Base-by-base conservation (phyloP, 2,888 invertebrate species). In the Microctonus brassicae region DNA sequence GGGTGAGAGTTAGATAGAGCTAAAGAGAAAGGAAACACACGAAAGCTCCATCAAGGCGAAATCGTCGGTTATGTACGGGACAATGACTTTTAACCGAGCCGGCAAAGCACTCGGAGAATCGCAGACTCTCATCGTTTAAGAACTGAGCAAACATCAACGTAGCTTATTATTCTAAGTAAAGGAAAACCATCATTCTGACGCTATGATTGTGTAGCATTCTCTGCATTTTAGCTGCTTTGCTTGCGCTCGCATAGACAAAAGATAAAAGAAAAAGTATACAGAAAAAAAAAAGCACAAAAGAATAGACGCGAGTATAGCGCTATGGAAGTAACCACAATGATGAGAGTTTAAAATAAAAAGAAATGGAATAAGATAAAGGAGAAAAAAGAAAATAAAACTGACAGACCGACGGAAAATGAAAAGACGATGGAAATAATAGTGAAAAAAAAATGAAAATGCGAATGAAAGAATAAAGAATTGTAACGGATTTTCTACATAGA, bases 91-190 rank as follows among this genome's bases (percentile, higher is more conserved):
- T 60, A 68, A 47, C 42, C 64, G 36, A 69, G 61, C 63, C 22
- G 69, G 75, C 68, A 36, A 69, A 73, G 64, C 52, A 55, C 61
- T 65, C 47, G n/a, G 73, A 70, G 76, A 76, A 77, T 73, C 72
- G 70, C 69, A 42, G 61, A 67, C 72, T 72, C 73, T 77, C 76
- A 76, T 75, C 78, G 79, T 80, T 80, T 78, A 77, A 79, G 77
- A 72, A 79, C 62, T 75, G 70, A 72, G 77, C 77, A 81, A 81
- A 81, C 79, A 81, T 80, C 78, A 79, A 77, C 76, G 73, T 73
- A 71, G 79, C 77, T 81, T 80, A 80, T 80, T 79, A 80, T 75
- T 75, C 74, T 68, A 11, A 58, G 74, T 73, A 76, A 75, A 78
- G 77, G 76, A 75, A 65, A 58, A 57, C 60, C 29, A 55, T 29